Conservation (phyloP, 2,888 invertebrate species). For the Lasioglossum villosulum region DNA sequence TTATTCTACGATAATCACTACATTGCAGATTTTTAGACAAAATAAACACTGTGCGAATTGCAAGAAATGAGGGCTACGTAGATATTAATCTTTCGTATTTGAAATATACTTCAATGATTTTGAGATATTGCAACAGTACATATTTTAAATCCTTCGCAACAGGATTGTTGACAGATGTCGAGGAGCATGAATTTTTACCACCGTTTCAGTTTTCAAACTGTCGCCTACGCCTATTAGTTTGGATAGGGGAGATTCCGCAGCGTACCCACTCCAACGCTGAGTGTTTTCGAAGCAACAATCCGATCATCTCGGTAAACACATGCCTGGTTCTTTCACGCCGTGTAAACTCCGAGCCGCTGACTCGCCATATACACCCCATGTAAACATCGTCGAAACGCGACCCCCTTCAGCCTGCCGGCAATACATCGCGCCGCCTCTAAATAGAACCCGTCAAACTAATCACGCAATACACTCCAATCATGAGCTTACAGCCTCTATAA, state of each 20-base stretch:
- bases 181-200: not conserved
- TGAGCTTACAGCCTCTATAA: not conserved
- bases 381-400: conserved; percentile 23
- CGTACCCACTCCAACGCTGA: not conserved
- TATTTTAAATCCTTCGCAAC: too few species aligned
- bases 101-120: too few species aligned
- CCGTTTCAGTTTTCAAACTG: not conserved
- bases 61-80: too few species aligned
- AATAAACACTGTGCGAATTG: too few species aligned
- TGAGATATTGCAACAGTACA: too few species aligned
- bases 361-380: conserved; percentile 12
- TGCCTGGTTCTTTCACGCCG: conserved; percentile 13
- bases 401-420: conserved; percentile 7
- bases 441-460: conserved; percentile 26
- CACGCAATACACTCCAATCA: not conserved
- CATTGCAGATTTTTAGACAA: too few species aligned
- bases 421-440: conserved; percentile 14
- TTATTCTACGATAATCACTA: too few species aligned
- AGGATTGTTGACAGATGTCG: too few species aligned
- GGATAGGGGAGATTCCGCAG: conserved; percentile 7
- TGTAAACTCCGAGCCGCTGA: conserved; percentile 22
- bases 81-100: too few species aligned
- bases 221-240: not conserved
- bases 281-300: conserved; percentile 27
- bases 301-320: conserved; percentile 26